Evolutionary conservation across 2,888 invertebrate genomes (phyloP).

Genomic region (Hirtodrosophila alboralis): DNA sequence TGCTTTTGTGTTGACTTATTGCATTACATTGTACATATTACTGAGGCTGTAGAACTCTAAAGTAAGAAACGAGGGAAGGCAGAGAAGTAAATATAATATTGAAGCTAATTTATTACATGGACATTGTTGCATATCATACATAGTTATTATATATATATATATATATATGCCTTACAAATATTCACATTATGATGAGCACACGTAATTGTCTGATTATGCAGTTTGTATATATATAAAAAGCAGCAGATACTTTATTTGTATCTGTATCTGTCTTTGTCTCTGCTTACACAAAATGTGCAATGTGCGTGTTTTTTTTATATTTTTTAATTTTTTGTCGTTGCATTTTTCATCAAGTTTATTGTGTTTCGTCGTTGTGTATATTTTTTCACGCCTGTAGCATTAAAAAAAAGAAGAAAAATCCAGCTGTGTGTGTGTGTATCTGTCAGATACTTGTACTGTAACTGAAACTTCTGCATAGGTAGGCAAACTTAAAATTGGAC

Average conservation of each 20-base stretch:
- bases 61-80: too few species aligned
- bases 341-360: conserved; percentile 44
- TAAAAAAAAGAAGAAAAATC: too few species aligned
- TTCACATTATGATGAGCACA: conserved; percentile 31
- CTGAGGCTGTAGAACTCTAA: conserved; percentile 4
- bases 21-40: conserved; percentile 16
- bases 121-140: neutral
- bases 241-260: conserved; percentile 1
- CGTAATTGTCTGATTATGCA: conserved; percentile 61
- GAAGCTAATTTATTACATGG: conserved; percentile 23
- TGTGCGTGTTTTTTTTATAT: conserved; percentile 43
- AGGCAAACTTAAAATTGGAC: conserved; percentile 69
- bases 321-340: conserved; percentile 26
- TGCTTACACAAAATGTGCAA: conserved; percentile 54
- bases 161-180: conserved; percentile 23
- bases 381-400: conserved; percentile 34
- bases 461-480: conserved; percentile 69
- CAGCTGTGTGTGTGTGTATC: conserved; percentile 21
- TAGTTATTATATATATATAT: too few species aligned
- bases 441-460: conserved; percentile 45
- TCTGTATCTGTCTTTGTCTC: conserved; percentile 34
- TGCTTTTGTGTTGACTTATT: conserved; percentile 28
- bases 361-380: conserved; percentile 21
- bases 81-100: neutral
- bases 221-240: conserved; percentile 16